Conservation (phyloP, 2,113 vertebrate species). For the Callipepla californica region DNA sequence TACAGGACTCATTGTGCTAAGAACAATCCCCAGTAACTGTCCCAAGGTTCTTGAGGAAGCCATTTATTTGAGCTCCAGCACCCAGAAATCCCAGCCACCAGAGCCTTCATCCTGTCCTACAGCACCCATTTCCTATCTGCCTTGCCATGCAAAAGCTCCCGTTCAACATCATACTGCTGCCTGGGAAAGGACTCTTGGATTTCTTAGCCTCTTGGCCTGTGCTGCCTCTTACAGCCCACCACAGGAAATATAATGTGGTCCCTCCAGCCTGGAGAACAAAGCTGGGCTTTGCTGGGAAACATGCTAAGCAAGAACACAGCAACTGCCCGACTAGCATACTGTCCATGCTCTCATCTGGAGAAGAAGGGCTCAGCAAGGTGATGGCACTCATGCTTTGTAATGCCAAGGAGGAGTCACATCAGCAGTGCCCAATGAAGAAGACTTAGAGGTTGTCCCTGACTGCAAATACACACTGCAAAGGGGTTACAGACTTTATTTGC, state of each 20-base stretch:
- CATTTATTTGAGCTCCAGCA: not conserved
- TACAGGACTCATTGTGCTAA: not conserved
- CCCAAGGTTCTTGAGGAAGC: not conserved
- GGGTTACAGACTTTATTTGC: not conserved
- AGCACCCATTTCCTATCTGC: not conserved
- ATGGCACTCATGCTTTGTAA: not conserved
- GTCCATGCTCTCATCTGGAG: not conserved
- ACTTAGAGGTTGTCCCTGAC: not conserved
- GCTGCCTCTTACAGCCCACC: not conserved
- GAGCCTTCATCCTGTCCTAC: not conserved
- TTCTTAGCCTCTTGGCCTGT: not conserved
- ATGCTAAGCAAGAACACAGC: not conserved
- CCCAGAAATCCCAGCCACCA: not conserved
- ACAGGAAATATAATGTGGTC: not conserved
- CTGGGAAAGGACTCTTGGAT: not conserved
- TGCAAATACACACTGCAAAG: not conserved
- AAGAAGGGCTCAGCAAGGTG: not conserved
- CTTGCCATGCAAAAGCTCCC: not conserved
- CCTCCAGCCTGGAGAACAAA: not conserved
- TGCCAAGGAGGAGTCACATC: not conserved
- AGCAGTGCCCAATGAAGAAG: not conserved
- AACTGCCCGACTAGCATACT: not conserved
- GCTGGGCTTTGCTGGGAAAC: not conserved
- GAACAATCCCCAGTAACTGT: not conserved
- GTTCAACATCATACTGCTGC: not conserved